These are phyloP conservation scores for Caenorhabditis sulstoni DNA, from an alignment of 2,888 invertebrate species.

Conservation along the genomic window DNA sequence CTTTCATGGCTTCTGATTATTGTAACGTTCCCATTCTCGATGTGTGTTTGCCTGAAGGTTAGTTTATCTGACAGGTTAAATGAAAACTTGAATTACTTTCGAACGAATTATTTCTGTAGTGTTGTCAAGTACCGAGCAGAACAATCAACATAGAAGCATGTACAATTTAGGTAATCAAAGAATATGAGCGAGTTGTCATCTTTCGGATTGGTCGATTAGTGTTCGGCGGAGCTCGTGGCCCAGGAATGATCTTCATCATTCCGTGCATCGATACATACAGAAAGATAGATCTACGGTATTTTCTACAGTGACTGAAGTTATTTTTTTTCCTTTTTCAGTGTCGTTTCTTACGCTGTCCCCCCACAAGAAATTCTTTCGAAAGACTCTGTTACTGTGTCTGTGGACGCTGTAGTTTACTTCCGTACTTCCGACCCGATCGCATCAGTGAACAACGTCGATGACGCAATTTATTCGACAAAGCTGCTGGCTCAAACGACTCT, in stretches of 20 bases:
- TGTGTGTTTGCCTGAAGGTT: constrained; percentile 80
- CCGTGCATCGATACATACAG: constrained; percentile 94
- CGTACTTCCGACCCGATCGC: constrained; percentile 78
- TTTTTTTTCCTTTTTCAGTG: constrained; percentile 53
- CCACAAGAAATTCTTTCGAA: constrained; percentile 81
- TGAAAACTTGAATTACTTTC: no score
- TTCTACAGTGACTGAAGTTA: no score
- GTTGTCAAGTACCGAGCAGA: no score
- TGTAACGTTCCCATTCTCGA: constrained; percentile 79
- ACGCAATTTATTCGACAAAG: constrained; percentile 86
- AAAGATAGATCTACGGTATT: constrained; percentile 91
- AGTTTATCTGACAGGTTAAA: no score
- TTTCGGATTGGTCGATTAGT: constrained; percentile 89
- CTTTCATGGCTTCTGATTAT: constrained; percentile 80
- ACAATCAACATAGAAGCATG: constrained; percentile 4
- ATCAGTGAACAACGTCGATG: constrained; percentile 81
- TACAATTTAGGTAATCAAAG: constrained; percentile 80
- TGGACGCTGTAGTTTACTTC: constrained; percentile 79
- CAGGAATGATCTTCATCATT: constrained; percentile 93
- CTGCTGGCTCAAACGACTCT: constrained; percentile 83
- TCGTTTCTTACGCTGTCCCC: constrained; percentile 80
- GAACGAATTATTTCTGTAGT: no score
- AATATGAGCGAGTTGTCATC: constrained; percentile 88
- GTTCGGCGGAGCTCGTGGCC: constrained; percentile 87
- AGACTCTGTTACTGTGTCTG: constrained; percentile 79